Evolutionary conservation across 2,888 invertebrate species (phyloP), one percentile per base, ranked within the genome.

Genomic region (Eucriotettix oculatus): DNA sequence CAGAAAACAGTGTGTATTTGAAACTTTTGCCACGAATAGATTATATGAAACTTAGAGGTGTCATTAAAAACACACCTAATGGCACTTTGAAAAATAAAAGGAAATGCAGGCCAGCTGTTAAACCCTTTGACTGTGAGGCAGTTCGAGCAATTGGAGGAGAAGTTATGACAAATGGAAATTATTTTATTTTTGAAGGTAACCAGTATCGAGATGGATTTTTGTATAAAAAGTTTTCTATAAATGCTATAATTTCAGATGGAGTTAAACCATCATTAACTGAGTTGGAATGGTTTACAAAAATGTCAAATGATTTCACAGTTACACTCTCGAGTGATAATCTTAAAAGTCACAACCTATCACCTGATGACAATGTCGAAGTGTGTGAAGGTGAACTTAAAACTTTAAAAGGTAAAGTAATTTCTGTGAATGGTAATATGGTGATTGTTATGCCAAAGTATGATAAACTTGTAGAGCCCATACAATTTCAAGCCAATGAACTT

Each of bases 381-480:
- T 86, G 86, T 65, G 89, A 95, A 56, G 99, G 99, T 43, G 99
- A 99, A 76, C 84, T 99, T 77, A 87, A 93, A 66, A 93, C 98
- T 74, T 79, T 99, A 62, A 94, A 94, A 73, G 99, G 98, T 58
- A 90, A 91, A 75, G 92, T 99, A 67, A 84, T 96, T 58, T 88
- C 90, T 10, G 92, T 98, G 62, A 98, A 99, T 70, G 97, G 96
- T 1, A 87, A 91, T 60, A 91, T 93, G 84, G 91, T 99, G 62
- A 95, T 93, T 48, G 92, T 99, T 58, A 87, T 95, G 86, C 98
- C 99, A 0, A 93, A 95, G 70, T 98, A 99, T 74, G 94, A 96
- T 69, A 97, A 96, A 66, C 78, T 99, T 10, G 66, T 80, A 74
- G 93, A 95, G 70, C 86, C 95, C 0, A 77, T 99, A 17, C 94